Base-by-base conservation (phyloP, 2,888 invertebrate genomes). In the Rhorus exstirpatorius region DNA sequence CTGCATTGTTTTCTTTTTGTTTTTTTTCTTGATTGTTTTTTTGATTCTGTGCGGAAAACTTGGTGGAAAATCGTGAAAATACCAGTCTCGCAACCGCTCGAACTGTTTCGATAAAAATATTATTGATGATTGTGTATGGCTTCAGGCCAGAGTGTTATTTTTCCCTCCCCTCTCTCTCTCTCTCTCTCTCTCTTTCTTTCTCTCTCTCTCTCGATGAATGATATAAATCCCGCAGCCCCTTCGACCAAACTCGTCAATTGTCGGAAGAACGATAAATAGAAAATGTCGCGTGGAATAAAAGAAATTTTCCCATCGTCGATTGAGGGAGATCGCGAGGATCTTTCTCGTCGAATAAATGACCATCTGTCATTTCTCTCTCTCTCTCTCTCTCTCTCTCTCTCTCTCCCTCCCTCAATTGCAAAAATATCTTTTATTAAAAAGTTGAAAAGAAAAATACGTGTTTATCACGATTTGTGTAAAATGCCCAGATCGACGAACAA, bases 51-150 rank as follows among this genome's bases (percentile, higher is more conserved):
- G 26, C n/a, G 21, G 49, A 72, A 72, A 72, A 72, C 12, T 72
- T 61, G 72, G 31, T 61, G 31, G 10, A 51, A 61, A 72, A 14
- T 72, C 38, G 46, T 21, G 38, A 14, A 41, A 14, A 21, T 21
- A 4, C 46, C 31, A 14, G 21, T 38, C 67, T 35, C 19, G 12
- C 24, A 17, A 8, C 41, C 12, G 21, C 14, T 38, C 44, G 46
- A 21, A n/a, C 35, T 55, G 61, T 38, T 70, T 72, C 72, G 61
- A 61, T 72, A 61, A 72, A 61, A 72, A 61, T 51, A 49, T 72
- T 61, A 72, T 72, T 61, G 51, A 72, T 72, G 72, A 61, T 46
- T 7, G 14, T n/a, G 21, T 12, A 8, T 12, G 14, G 35, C 6
- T 38, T 3, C 17, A 60, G 17, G 38, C n/a, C n/a, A 1, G 24